Conservation (phyloP, 2,113 vertebrate genomes). For the Prionailurus bengalensis region DNA sequence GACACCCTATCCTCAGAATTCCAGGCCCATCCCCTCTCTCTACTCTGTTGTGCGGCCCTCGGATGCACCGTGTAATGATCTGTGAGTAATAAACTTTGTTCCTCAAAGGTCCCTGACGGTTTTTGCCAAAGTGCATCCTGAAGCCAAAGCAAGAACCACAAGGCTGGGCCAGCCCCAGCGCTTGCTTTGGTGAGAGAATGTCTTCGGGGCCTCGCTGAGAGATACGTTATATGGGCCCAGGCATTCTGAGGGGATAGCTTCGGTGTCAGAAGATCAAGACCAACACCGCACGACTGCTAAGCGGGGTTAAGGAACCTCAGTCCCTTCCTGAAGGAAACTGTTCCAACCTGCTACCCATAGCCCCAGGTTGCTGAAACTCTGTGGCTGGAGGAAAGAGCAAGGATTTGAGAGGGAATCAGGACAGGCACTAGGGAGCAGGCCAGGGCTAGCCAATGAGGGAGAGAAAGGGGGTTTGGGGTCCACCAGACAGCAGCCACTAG, state of each 20-base stretch:
- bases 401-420: background rate
- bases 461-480: background rate
- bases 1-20: background rate
- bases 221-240: background rate
- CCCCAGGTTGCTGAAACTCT: background rate
- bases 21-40: background rate
- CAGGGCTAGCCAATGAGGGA: accelerated
- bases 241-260: background rate
- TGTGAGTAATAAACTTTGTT: background rate
- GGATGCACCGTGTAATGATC: background rate
- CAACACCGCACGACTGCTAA: background rate
- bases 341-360: background rate
- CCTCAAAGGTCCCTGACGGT: background rate
- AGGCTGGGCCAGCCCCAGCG: background rate
- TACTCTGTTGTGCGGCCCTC: too few species aligned
- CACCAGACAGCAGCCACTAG: background rate
- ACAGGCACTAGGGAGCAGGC: background rate
- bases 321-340: background rate
- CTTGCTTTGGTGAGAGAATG: background rate
- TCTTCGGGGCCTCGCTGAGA: accelerated
- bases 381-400: background rate
- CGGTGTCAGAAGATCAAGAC: accelerated
- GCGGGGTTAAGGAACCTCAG: background rate
- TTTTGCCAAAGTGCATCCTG: background rate
- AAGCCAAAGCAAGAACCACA: background rate